phyloP scores from a whole-genome alignment of 2,888 invertebrate species.

The Amphipyra berbera region DNA sequence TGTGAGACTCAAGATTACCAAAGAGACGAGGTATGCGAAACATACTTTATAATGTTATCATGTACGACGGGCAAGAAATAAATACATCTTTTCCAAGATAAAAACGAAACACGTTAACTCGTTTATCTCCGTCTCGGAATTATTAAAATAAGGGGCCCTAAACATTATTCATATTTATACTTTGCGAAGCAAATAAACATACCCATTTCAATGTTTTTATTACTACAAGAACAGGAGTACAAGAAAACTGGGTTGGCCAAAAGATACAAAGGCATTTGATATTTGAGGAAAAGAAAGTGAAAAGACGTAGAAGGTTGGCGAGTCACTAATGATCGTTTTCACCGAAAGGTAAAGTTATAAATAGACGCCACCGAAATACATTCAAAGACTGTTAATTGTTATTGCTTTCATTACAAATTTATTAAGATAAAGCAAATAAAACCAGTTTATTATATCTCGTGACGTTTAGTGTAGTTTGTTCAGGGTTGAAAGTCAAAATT shows the following conservation, averaged over 20 bases:
- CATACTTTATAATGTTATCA: not conserved
- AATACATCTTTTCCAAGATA: slow-evolving; percentile 12
- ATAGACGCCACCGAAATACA: not conserved
- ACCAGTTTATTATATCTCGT: not conserved
- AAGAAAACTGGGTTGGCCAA: slow-evolving; percentile 18
- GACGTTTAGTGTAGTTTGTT: not conserved
- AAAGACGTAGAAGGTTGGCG: slow-evolving; percentile 10
- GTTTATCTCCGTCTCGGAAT: slow-evolving; percentile 1
- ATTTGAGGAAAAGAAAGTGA: slow-evolving; percentile 29
- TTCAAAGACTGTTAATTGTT: not conserved
- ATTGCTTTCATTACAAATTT: not conserved
- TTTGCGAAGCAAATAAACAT: slow-evolving; percentile 11
- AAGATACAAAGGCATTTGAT: slow-evolving; percentile 9
- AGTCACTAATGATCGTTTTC: slow-evolving; percentile 20
- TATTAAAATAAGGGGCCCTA: slow-evolving; percentile 18
- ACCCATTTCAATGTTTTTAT: slow-evolving; percentile 21
- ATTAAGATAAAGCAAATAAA: not conserved
- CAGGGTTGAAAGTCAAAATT: not conserved
- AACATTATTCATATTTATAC: slow-evolving; percentile 24
- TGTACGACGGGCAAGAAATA: slow-evolving; percentile 1
- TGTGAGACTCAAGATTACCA: too few species aligned
- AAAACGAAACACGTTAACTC: slow-evolving; percentile 4
- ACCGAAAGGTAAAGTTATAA: not conserved
- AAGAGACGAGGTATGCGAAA: too few species aligned
- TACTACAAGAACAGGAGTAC: slow-evolving; percentile 9